These are phyloP conservation scores for Himalopsyche anomala DNA, from an alignment of 2,888 invertebrate genomes.

Conservation along the genomic window DNA sequence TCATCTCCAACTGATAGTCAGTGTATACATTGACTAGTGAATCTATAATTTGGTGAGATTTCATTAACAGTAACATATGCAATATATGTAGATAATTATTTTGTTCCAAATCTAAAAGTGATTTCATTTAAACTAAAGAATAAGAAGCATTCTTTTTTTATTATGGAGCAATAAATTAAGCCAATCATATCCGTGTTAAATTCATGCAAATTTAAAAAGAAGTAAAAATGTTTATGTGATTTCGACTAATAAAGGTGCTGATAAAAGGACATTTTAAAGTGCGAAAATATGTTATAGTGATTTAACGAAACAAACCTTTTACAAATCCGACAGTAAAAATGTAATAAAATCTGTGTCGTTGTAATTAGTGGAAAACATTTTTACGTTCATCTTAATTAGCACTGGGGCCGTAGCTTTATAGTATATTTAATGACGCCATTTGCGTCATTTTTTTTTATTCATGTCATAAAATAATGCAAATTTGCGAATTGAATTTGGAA, in stretches of 20 bases:
- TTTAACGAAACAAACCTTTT: not conserved
- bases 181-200: not conserved
- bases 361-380: not conserved
- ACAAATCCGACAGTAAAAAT: not conserved
- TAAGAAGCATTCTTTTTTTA: no score
- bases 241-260: not conserved
- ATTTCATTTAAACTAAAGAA: no score
- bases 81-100: no score
- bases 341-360: not conserved
- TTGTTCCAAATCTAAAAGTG: no score
- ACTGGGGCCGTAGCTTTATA: not conserved
- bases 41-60: no score
- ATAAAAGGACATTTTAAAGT: conserved; percentile 8
- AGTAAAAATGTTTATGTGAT: conserved; percentile 9
- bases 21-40: no score
- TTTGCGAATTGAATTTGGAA: not conserved
- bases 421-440: not conserved
- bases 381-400: not conserved
- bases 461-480: not conserved
- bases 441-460: not conserved
- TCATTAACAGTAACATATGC: no score
- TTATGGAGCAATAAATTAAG: no score
- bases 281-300: not conserved
- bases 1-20: no score
- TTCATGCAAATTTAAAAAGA: not conserved